Percentiles rank a stretch among this genome's conserved stretches.
These are phyloP conservation scores for Ameiurus melas DNA, from an alignment of 2,113 vertebrate genomes.

Conservation along the genomic window DNA sequence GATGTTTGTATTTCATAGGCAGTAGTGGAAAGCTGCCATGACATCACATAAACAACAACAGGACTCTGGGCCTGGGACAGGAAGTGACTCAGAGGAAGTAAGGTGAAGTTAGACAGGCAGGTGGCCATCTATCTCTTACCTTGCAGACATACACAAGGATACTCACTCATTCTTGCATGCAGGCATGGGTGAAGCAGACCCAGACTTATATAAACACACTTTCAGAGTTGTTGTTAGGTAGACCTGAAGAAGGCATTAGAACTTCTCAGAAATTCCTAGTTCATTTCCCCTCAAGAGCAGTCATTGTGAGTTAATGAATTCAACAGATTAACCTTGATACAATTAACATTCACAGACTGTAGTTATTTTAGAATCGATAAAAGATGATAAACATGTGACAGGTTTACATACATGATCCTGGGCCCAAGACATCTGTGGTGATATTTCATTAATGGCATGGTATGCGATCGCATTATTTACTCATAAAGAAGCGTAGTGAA, in stretches of 20 bases:
- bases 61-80: conserved; percentile 72
- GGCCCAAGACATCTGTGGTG: conserved; percentile 18
- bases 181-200: conserved; percentile 18
- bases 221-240: conserved; percentile 20
- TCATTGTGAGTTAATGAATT: conserved; percentile 23
- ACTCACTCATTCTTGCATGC: conserved; percentile 10
- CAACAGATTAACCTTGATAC: conserved; percentile 23
- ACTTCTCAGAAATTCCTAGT: conserved; percentile 8
- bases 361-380: conserved; percentile 9
- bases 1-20: conserved; percentile 57
- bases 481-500: conserved; percentile 27
- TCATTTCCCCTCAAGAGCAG: conserved; percentile 22
- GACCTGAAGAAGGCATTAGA: conserved; percentile 16
- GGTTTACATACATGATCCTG: conserved; percentile 10
- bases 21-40: conserved; percentile 75
- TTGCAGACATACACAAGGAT: conserved; percentile 42
- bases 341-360: conserved; percentile 22
- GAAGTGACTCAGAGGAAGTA: conserved; percentile 78
- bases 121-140: conserved; percentile 61
- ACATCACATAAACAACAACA: conserved; percentile 74
- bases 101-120: conserved; percentile 66
- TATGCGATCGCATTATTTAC: conserved; percentile 33
- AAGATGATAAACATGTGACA: conserved; percentile 14
- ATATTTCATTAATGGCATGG: conserved; percentile 29
- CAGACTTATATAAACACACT: conserved; percentile 13